phyloP scores from a whole-genome alignment of 1,140 invertebrate species.

The Bombyx mori region ASM3026992v2 NC_085109.1:8395001-8395500 shows the following conservation, averaged over 20 bases:
- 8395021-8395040: constrained; percentile 70
- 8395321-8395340: too few species aligned
- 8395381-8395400: constrained; percentile 31
- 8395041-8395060: constrained; percentile 71
- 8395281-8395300: too few species aligned
- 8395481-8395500: background rate
- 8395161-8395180: too few species aligned
- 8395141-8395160: too few species aligned
- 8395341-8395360: background rate
- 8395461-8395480: constrained; percentile 1
- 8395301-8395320: too few species aligned
- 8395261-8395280: too few species aligned
- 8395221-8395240: too few species aligned
- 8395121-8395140: too few species aligned
- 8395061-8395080: constrained; percentile 54
- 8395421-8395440: constrained; percentile 22
- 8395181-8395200: too few species aligned
- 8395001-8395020: constrained; percentile 66
- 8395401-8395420: constrained; percentile 40
- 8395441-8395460: constrained; percentile 29
- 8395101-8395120: too few species aligned
- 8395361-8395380: constrained; percentile 52
- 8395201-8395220: too few species aligned
- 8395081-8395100: background rate
- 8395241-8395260: too few species aligned